Percentiles rank a stretch among this genome's conserved stretches.
Evolutionary conservation across 1,140 invertebrate genomes (phyloP).

Genomic region (Arctopsyche grandis): DNA sequence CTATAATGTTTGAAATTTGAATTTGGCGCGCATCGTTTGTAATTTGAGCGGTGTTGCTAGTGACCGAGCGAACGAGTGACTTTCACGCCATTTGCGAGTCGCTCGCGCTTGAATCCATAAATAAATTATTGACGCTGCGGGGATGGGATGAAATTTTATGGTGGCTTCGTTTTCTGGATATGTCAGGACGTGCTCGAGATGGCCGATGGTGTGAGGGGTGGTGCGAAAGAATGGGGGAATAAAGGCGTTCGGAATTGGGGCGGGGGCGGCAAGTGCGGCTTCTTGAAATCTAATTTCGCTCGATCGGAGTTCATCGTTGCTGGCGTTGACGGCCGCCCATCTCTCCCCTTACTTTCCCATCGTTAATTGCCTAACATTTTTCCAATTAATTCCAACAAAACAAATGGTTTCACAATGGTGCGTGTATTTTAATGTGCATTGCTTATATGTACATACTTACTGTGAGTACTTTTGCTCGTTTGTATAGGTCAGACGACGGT

Average conservation of each 20-base stretch:
- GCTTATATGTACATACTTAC: no score
- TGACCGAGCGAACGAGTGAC: not conserved
- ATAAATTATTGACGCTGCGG: slow-evolving; percentile 20
- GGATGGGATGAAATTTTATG: slow-evolving; percentile 19
- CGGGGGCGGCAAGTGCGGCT: slow-evolving; percentile 55
- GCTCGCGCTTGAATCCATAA: not conserved
- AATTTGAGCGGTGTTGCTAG: not conserved
- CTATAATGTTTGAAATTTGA: no score
- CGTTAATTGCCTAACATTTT: slow-evolving; percentile 50
- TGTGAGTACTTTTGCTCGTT: no score
- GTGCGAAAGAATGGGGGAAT: slow-evolving; percentile 48
- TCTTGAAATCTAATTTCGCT: slow-evolving; percentile 68
- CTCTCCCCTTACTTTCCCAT: slow-evolving; percentile 25
- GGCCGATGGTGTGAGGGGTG: slow-evolving; percentile 8
- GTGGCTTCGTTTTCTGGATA: slow-evolving; percentile 46
- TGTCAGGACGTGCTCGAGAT: slow-evolving; percentile 48
- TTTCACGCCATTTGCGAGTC: not conserved
- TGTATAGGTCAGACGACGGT: no score
- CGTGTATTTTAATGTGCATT: not conserved
- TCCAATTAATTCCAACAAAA: slow-evolving; percentile 45
- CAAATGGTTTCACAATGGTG: slow-evolving; percentile 5
- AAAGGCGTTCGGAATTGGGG: slow-evolving; percentile 42
- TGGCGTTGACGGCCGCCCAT: slow-evolving; percentile 57
- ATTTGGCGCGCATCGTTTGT: no score
- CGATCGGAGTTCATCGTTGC: slow-evolving; percentile 63